phyloP scores from a whole-genome alignment of 2,797 vertebrate species.

The Poeciliopsis paucimaculata region DNA sequence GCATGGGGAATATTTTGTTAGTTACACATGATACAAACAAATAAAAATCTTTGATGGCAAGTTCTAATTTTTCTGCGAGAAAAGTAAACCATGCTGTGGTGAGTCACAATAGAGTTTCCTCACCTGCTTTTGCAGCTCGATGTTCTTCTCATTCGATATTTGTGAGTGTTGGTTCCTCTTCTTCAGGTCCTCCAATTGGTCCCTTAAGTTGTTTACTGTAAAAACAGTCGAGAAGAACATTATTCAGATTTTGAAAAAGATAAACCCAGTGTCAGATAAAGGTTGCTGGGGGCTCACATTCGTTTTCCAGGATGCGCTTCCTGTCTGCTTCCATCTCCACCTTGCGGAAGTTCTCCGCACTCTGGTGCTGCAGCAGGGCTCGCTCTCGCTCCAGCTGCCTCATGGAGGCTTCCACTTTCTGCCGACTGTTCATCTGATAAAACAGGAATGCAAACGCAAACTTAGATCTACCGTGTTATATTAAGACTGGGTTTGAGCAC shows the following conservation, averaged over 20 bases:
- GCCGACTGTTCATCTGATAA: slow-evolving; percentile 88
- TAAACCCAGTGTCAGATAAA: not conserved
- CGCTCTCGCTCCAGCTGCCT: slow-evolving; percentile 92
- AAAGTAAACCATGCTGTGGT: not conserved
- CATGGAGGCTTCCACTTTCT: slow-evolving; percentile 87
- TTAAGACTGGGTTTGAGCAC: not conserved
- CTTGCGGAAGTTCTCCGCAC: slow-evolving; percentile 89
- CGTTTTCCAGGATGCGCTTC: slow-evolving; percentile 92
- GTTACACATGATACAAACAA: not conserved
- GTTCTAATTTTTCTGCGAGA: not conserved
- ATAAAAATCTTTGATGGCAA: not conserved
- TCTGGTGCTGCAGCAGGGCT: slow-evolving; percentile 94
- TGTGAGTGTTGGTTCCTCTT: slow-evolving; percentile 93
- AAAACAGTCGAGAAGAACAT: slow-evolving; percentile 3
- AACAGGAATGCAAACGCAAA: not conserved
- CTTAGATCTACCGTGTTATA: not conserved
- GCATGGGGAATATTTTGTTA: not conserved
- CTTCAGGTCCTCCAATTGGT: slow-evolving; percentile 95
- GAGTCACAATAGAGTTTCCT: slow-evolving; percentile 33
- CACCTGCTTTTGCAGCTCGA: slow-evolving; percentile 94
- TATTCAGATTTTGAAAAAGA: not conserved
- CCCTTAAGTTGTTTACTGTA: slow-evolving; percentile 93
- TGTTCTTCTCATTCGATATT: slow-evolving; percentile 92
- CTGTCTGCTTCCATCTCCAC: slow-evolving; percentile 91
- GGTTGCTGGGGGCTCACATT: slow-evolving; percentile 76